phyloP scores from a whole-genome alignment of 2,113 vertebrate species.

The Siphamia tubifer region DNA sequence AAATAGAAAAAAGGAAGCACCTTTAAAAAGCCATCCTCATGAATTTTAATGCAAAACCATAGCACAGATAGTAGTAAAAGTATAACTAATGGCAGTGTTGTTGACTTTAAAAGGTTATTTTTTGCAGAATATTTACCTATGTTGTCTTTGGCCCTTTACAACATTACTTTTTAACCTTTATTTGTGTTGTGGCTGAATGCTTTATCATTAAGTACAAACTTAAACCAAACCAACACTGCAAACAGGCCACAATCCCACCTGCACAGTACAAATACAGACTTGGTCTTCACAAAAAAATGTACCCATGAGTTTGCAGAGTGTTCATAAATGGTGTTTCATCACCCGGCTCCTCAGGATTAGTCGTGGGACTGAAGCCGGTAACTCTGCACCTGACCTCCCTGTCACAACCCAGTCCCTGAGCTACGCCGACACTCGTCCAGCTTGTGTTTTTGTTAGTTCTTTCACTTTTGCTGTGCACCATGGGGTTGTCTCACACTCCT shows the following conservation, averaged over 20 bases:
- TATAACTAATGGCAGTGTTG: too few species aligned
- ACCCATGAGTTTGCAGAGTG: not conserved
- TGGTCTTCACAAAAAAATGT: not conserved
- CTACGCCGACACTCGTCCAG: not conserved
- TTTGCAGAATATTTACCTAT: not conserved
- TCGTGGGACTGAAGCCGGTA: not conserved
- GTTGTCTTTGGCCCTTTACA: not conserved
- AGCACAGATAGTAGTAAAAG: too few species aligned
- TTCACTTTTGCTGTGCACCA: slow-evolving; percentile 10
- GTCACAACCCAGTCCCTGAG: slow-evolving; percentile 14
- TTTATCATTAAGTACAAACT: not conserved
- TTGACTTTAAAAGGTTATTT: not conserved
- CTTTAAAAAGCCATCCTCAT: too few species aligned
- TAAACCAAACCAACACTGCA: not conserved
- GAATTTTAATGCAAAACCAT: too few species aligned
- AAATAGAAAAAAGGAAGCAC: too few species aligned
- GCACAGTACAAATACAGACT: not conserved
- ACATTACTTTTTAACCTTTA: not conserved
- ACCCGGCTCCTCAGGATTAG: not conserved
- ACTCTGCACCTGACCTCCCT: slow-evolving; percentile 6
- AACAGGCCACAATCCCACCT: not conserved
- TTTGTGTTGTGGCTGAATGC: not conserved
- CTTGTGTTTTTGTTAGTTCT: slow-evolving; percentile 22
- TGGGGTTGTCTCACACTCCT: slow-evolving; percentile 31
- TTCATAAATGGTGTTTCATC: not conserved